Evolutionary conservation across 2,797 vertebrate species (phyloP), one percentile per base, ranked within the genome.

Genomic region (Poecilia gillii): DNA sequence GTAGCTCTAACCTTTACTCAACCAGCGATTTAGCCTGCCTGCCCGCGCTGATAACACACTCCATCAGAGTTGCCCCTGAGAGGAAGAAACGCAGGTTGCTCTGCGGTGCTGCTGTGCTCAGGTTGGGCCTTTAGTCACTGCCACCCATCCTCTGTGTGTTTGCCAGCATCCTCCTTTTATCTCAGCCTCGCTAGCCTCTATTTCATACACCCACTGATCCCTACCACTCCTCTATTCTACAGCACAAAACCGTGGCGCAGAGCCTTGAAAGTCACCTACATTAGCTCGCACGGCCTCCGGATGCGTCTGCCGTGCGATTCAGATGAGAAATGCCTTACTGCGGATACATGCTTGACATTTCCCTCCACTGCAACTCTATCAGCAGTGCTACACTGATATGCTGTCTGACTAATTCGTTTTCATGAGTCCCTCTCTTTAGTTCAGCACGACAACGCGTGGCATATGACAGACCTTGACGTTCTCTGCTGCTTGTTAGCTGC

Each of bases 1-100:
- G 91, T 83, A 74, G 83, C 87, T 87, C 75, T 93, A 93, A 94
- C 92, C 94, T 94, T 95, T 93, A 88, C 89, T 92, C 88, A 89
- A 91, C 89, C 79, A 78, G 79, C 90, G 90, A 93, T 93, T 94
- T 93, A 92, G 88, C 87, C 82, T 75, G 91, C 89, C 87, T 94
- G 93, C 91, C 89, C 74, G 72, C 76, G 57, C 92, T 85, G 93
- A 94, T 94, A 94, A 93, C 89, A 76, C 88, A 90, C 92, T 92
- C 87, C 78, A 86, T 94, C 93, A 90, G 88, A 89, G 88, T 82
- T 73, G n/a, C 82, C 79, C 68, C 78, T 9, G 81, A 80, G 82
- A 83, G 84, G 76, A 87, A 80, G 85, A 85, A 84, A 87, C 84
- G 87, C 82, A 85, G 81, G 78, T 55, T 76, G 79, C 85, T 80